Evolutionary conservation across 2,113 vertebrate species (phyloP), one percentile per base, ranked within the genome.

Genomic region (Oryctolagus cuniculus): DNA sequence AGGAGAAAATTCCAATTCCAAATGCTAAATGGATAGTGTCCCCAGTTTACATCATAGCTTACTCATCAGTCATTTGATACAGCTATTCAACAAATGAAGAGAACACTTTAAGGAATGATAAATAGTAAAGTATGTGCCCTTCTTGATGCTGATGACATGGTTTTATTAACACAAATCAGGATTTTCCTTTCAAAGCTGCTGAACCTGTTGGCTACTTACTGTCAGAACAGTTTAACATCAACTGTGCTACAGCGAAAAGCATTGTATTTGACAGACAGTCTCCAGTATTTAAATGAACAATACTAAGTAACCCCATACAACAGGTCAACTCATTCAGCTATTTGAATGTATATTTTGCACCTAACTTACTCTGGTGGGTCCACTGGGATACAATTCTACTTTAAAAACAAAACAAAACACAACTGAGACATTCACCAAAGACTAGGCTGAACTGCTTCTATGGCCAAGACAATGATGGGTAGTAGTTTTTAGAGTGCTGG

Each of bases 171-270:
- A 94, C 67, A 89, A 87, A 83, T 79, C 75, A 92, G 92, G 49
- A 49, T 92, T 97, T 96, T 90, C 89, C 88, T 95, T 97, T 96
- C 80, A 91, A 90, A 89, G 82, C 61, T 87, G 67, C 92, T 94
- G 95, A 97, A 89, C 88, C 92, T 93, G 34, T 83, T 80, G 92
- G 82, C 95, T 96, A 83, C 80, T 96, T 91, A 92, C 96, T 97
- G 95, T 97, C 96, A 95, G 95, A 97, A 95, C 86, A 93, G 78
- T 95, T 97, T 97, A 96, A 90, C 90, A 67, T 95, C 96, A 97
- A 77, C 92, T 21, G 6, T 88, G 92, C 85, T 44, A 58, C 55
- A 75, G 66, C 6, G 13, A 92, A 91, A 90, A 74, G 79, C 90
- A 96, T 95, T 96, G 95, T 96, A 70, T 87, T 82, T 95, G 95